A percentile compares a stretch with the other conserved stretches of the same genome.
Evolutionary conservation across 2,797 vertebrate genomes (phyloP).

Genomic region (Luscinia megarhynchos): DNA sequence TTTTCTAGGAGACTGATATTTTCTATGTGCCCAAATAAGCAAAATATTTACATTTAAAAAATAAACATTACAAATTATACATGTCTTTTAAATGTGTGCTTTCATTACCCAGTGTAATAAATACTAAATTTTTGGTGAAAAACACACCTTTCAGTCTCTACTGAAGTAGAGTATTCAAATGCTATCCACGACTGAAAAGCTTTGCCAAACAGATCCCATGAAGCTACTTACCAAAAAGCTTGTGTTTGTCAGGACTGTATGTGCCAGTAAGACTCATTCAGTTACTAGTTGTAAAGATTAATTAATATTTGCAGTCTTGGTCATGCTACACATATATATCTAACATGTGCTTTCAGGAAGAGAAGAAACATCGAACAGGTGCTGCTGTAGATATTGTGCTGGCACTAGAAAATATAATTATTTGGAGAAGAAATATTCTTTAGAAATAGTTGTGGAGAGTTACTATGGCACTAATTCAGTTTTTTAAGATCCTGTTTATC

Average conservation of each 20-base stretch:
- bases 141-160: not conserved
- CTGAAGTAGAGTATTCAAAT: not conserved
- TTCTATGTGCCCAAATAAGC: not conserved
- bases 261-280: not conserved
- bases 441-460: not conserved
- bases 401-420: not conserved
- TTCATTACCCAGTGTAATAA: not conserved
- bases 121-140: not conserved
- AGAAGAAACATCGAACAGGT: not conserved
- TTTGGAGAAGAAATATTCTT: not conserved
- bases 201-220: not conserved
- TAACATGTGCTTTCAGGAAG: not conserved
- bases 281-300: not conserved
- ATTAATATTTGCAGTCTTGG: constrained; percentile 38
- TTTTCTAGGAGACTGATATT: not conserved
- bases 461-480: not conserved
- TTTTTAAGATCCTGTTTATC: not conserved
- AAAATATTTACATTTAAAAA: not conserved
- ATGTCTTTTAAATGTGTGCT: not conserved
- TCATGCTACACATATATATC: not conserved
- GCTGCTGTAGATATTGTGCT: constrained; percentile 8
- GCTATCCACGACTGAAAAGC: not conserved
- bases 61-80: not conserved
- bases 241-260: not conserved
- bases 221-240: not conserved